A percentile compares a stretch with the other conserved stretches of the same genome.
These are phyloP conservation scores for Ondatra zibethicus DNA, from an alignment of 2,113 vertebrate genomes.

Conservation along the genomic window DNA sequence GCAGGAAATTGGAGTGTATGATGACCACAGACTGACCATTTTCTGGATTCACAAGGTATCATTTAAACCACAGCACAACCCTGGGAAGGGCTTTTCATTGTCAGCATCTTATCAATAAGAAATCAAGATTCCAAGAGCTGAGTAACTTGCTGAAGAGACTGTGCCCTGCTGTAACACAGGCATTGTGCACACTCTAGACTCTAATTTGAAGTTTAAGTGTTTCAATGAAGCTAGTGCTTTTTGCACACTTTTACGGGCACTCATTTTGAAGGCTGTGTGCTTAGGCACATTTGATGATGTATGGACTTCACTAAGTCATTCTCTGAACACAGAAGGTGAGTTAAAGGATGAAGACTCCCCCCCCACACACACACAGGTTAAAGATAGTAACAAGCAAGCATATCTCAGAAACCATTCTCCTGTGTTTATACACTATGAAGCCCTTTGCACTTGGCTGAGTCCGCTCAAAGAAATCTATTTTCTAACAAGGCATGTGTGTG, in stretches of 20 bases:
- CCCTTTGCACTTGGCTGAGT: conserved; percentile 38
- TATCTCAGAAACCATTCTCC: background rate
- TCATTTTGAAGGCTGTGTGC: background rate
- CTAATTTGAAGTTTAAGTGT: background rate
- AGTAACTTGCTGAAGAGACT: background rate
- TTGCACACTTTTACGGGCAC: background rate
- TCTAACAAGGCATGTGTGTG: conserved; percentile 6
- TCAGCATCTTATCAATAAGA: background rate
- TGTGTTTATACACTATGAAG: background rate
- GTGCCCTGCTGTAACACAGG: background rate
- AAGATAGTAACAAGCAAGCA: background rate
- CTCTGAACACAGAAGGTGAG: background rate
- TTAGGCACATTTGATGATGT: background rate
- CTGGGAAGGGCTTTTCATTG: background rate
- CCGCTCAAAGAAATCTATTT: conserved; percentile 35
- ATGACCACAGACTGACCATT: background rate
- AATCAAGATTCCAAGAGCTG: conserved; percentile 24
- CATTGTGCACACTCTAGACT: background rate
- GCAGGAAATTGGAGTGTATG: background rate
- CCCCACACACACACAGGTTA: background rate
- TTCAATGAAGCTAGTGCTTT: background rate
- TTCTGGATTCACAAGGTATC: background rate
- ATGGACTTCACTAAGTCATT: conserved; percentile 30
- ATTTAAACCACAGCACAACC: background rate
- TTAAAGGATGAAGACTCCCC: background rate